Evolutionary conservation across 2,113 vertebrate species (phyloP).

Genomic region (Atherinomorus stipes): DNA sequence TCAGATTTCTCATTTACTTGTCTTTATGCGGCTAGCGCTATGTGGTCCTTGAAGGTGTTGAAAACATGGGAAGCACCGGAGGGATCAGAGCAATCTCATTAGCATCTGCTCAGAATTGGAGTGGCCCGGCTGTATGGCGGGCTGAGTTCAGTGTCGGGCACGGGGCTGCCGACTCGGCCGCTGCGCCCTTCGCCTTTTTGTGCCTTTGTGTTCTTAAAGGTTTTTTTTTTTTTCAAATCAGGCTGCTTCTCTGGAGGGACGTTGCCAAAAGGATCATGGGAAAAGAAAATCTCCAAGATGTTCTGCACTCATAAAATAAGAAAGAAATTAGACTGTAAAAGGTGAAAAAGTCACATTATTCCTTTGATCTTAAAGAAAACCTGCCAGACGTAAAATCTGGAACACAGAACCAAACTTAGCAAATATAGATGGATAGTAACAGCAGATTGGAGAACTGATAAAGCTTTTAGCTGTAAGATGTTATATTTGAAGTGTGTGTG

Average conservation of each 20-base stretch:
- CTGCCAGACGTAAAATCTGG: too few relatives aligned
- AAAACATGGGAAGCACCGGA: conserved; percentile 98
- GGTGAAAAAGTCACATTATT: neutral
- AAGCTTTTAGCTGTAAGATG: too few relatives aligned
- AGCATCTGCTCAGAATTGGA: conserved; percentile 97
- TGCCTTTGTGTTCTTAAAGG: conserved; percentile 92
- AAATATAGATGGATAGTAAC: too few relatives aligned
- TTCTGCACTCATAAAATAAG: conserved; percentile 54
- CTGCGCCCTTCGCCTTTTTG: conserved; percentile 91
- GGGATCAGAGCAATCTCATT: conserved; percentile 99
- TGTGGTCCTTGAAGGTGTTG: conserved; percentile 99
- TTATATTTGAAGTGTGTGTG: too few relatives aligned
- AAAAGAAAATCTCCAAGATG: conserved; percentile 71
- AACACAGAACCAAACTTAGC: too few relatives aligned
- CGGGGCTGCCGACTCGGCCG: conserved; percentile 87
- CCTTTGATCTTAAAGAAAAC: neutral
- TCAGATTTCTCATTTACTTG: conserved; percentile 99
- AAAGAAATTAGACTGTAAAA: neutral
- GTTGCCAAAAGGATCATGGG: conserved; percentile 93
- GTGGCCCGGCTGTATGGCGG: conserved; percentile 92
- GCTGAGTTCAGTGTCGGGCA: conserved; percentile 86
- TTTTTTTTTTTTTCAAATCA: conserved; percentile 82
- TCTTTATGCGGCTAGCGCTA: conserved; percentile 99
- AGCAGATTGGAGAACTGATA: too few relatives aligned
- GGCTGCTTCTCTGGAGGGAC: conserved; percentile 88